Evolutionary conservation across 2,797 vertebrate species (phyloP).

Genomic region (Hydrolagus colliei): DNA sequence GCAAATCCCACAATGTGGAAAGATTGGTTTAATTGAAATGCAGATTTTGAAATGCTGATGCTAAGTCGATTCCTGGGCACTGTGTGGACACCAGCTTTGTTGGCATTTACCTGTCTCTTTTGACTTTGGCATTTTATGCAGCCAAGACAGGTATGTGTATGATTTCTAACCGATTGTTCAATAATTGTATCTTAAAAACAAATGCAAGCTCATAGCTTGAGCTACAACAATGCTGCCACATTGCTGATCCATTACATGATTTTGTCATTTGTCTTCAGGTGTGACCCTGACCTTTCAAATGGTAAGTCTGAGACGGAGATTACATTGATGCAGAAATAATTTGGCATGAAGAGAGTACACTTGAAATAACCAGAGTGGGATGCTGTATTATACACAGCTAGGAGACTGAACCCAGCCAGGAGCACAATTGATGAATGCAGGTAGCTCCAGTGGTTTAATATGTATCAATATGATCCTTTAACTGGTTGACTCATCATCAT

Average conservation of each 20-base stretch:
- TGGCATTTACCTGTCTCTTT: neutral
- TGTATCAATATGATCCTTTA: neutral
- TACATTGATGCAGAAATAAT: neutral
- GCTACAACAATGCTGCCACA: neutral
- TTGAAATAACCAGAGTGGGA: neutral
- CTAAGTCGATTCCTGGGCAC: neutral
- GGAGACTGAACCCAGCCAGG: neutral
- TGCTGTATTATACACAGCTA: neutral
- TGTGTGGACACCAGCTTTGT: neutral
- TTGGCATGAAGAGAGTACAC: neutral
- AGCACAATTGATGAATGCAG: neutral
- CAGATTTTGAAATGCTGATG: neutral
- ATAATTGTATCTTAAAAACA: conserved; percentile 8
- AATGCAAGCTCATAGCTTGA: neutral
- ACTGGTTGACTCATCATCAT: too few relatives aligned
- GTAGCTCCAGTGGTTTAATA: neutral
- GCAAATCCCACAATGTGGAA: too few relatives aligned
- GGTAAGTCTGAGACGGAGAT: neutral
- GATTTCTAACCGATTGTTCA: neutral
- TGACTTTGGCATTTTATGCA: neutral
- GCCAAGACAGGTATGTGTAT: neutral
- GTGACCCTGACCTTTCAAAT: neutral
- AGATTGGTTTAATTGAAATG: neutral
- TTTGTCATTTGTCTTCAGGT: neutral
- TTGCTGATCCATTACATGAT: neutral